phyloP scores from a whole-genome alignment of 2,888 invertebrate genomes.

The Hoplodrina blanda region DNA sequence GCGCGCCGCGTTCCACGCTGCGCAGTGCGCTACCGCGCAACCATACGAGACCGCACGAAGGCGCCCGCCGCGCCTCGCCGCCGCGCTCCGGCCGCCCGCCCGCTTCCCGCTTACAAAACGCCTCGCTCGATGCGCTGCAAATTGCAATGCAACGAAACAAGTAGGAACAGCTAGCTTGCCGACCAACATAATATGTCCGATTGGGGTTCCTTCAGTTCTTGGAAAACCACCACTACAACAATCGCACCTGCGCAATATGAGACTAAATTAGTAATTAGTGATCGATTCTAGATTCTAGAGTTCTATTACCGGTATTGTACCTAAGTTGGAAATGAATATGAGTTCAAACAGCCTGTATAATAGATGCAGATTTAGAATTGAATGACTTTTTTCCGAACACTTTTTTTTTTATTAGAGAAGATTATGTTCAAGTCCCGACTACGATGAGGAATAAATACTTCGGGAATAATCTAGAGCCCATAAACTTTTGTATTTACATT shows the following conservation, averaged over 20 bases:
- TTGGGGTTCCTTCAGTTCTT: neutral
- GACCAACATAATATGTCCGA: neutral
- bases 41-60: slow-evolving; percentile 42
- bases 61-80: neutral
- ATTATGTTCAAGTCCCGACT: neutral
- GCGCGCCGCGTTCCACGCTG: slow-evolving; percentile 50
- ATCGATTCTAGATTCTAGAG: too few relatives aligned
- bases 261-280: too few relatives aligned
- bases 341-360: neutral
- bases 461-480: neutral
- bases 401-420: too few relatives aligned
- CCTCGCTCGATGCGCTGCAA: slow-evolving; percentile 29
- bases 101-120: slow-evolving; percentile 10
- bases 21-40: slow-evolving; percentile 59
- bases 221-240: neutral
- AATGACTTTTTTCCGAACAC: neutral
- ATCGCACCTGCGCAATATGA: too few relatives aligned
- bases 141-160: slow-evolving; percentile 33
- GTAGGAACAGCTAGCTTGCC: slow-evolving; percentile 1
- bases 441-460: neutral
- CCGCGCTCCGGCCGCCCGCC: slow-evolving; percentile 3
- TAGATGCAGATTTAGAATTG: neutral
- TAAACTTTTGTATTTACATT: too few relatives aligned
- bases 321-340: neutral
- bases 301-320: too few relatives aligned